These are phyloP conservation scores for Syrrhaptes paradoxus DNA, from an alignment of 2,113 vertebrate genomes.

Conservation along the genomic window DNA sequence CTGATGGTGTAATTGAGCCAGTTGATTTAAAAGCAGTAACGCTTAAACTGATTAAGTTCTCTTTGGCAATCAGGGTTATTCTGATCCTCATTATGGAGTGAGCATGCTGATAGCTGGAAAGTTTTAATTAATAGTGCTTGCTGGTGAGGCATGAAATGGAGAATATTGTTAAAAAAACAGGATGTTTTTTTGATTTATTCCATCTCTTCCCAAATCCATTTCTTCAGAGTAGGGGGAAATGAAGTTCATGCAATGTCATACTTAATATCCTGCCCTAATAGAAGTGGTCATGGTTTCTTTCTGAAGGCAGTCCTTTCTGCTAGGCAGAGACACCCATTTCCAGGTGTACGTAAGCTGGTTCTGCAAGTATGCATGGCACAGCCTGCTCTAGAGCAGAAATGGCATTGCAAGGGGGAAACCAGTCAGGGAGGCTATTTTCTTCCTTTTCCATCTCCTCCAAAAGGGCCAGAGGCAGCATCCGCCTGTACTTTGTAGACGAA, in stretches of 20 bases:
- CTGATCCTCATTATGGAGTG: background rate
- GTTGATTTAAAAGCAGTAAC: constrained; percentile 19
- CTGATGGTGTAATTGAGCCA: background rate
- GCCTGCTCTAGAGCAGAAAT: background rate
- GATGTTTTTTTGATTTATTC: background rate
- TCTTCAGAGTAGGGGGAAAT: background rate
- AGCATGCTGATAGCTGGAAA: background rate
- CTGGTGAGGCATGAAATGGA: background rate
- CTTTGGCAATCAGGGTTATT: background rate
- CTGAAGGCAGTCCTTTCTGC: background rate
- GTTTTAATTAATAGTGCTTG: constrained; percentile 28
- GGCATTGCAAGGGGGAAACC: background rate
- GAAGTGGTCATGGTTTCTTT: background rate
- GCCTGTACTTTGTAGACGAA: background rate
- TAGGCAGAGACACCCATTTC: background rate
- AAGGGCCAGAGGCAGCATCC: background rate
- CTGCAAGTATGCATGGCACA: background rate
- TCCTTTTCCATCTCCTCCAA: background rate
- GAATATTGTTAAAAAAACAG: background rate
- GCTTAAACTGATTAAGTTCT: constrained; percentile 36
- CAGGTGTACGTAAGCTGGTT: background rate
- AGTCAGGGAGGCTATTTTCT: background rate
- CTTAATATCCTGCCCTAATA: background rate
- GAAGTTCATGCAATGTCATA: background rate
- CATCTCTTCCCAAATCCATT: background rate